Conservation (phyloP, 2,797 vertebrate species). For the Aeoliscus strigatus region DNA sequence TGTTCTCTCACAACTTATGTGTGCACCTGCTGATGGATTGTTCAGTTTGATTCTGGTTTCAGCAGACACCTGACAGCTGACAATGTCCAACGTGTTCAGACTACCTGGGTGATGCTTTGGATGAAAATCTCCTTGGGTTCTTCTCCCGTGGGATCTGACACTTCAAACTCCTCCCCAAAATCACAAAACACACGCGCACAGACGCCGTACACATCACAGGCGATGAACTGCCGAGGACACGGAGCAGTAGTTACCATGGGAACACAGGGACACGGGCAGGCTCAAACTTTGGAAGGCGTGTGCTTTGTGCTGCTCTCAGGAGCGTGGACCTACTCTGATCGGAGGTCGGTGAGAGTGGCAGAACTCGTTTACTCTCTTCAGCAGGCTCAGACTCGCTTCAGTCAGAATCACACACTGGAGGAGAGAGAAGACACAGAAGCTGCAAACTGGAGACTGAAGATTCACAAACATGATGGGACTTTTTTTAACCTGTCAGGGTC, state of each 20-base stretch:
- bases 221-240: slow-evolving; percentile 82
- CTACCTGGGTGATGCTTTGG: slow-evolving; percentile 91
- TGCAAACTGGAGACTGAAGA: neutral
- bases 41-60: too few relatives aligned
- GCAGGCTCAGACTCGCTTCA: slow-evolving; percentile 81
- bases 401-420: slow-evolving; percentile 92
- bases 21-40: too few relatives aligned
- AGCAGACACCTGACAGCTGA: neutral
- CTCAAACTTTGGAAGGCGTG: neutral
- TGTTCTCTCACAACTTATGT: too few relatives aligned
- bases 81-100: neutral
- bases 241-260: too few relatives aligned
- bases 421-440: slow-evolving; percentile 15
- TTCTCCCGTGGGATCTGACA: slow-evolving; percentile 93
- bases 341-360: slow-evolving; percentile 87
- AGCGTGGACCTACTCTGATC: slow-evolving; percentile 81
- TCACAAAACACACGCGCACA: slow-evolving; percentile 95
- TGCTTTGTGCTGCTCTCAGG: neutral
- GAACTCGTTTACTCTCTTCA: slow-evolving; percentile 89
- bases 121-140: slow-evolving; percentile 96
- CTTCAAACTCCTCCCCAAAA: slow-evolving; percentile 94
- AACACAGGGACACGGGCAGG: neutral
- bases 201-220: slow-evolving; percentile 87
- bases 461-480: too few relatives aligned
- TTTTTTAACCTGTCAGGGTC: too few relatives aligned